Evolutionary conservation across 1,140 invertebrate species (phyloP).

Genomic region (Gonioctena quinquepunctata): DNA sequence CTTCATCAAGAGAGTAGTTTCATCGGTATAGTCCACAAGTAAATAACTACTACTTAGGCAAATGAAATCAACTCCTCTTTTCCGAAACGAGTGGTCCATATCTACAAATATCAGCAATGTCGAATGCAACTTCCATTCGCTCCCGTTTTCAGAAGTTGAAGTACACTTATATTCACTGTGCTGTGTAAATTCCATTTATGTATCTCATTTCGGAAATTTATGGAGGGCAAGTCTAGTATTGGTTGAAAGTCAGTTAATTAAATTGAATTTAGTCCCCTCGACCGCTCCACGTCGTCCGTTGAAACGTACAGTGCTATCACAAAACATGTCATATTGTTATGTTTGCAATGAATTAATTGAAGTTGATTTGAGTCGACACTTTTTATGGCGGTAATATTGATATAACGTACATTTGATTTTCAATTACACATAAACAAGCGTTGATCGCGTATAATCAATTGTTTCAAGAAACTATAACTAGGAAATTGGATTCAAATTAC

Average conservation of each 20-base stretch:
- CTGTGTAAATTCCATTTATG: conserved; percentile 31
- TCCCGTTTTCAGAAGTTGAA: neutral
- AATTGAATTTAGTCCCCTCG: conserved; percentile 25
- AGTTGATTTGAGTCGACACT: neutral
- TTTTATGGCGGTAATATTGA: neutral
- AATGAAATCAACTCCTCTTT: no score
- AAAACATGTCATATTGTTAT: conserved; percentile 24
- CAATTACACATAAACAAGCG: no score
- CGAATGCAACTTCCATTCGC: neutral
- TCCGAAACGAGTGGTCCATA: no score
- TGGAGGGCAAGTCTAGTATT: conserved; percentile 19
- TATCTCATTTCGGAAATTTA: conserved; percentile 27
- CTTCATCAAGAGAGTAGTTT: no score
- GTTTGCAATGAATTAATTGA: neutral
- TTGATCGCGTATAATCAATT: no score
- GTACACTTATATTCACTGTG: conserved; percentile 24
- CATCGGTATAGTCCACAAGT: no score
- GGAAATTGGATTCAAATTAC: no score
- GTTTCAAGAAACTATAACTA: no score
- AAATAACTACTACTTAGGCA: no score
- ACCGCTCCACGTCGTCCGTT: neutral
- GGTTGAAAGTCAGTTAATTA: conserved; percentile 35
- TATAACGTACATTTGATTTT: no score
- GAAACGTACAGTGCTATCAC: neutral
- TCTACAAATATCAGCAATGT: neutral